phyloP scores from a whole-genome alignment of 2,888 invertebrate genomes.

The Fissipunctia ypsillon region DNA sequence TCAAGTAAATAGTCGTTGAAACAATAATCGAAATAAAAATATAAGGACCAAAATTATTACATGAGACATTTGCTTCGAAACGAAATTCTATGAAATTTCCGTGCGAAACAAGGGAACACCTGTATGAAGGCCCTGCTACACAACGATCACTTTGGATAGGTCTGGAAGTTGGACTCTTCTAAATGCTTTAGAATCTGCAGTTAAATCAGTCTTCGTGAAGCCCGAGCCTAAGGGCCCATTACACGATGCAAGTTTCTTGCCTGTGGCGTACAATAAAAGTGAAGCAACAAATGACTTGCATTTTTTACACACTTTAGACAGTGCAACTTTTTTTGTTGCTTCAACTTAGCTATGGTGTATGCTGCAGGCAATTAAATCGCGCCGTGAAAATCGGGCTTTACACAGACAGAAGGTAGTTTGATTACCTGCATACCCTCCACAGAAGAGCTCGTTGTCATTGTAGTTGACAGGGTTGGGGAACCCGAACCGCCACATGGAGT shows the following conservation, averaged over 20 bases:
- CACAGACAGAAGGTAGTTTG: constrained; percentile 23
- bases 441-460: constrained; percentile 98
- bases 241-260: background rate
- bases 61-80: too few species aligned
- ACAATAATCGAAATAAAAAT: too few species aligned
- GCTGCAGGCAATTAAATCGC: background rate
- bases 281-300: too few species aligned
- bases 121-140: too few species aligned
- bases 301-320: background rate
- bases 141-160: background rate
- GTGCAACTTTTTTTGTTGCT: background rate
- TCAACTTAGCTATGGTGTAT: background rate
- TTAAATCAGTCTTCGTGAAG: background rate
- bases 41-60: too few species aligned
- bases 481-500: constrained; percentile 98
- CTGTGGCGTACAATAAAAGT: background rate
- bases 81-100: too few species aligned
- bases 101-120: too few species aligned
- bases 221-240: background rate
- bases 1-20: too few species aligned
- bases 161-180: background rate
- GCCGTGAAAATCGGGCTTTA: background rate
- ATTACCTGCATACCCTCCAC: constrained; percentile 96
- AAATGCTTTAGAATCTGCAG: background rate
- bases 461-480: constrained; percentile 98